Conservation (phyloP, 2,113 vertebrate species). For the Astatotilapia flaviijosephi region DNA sequence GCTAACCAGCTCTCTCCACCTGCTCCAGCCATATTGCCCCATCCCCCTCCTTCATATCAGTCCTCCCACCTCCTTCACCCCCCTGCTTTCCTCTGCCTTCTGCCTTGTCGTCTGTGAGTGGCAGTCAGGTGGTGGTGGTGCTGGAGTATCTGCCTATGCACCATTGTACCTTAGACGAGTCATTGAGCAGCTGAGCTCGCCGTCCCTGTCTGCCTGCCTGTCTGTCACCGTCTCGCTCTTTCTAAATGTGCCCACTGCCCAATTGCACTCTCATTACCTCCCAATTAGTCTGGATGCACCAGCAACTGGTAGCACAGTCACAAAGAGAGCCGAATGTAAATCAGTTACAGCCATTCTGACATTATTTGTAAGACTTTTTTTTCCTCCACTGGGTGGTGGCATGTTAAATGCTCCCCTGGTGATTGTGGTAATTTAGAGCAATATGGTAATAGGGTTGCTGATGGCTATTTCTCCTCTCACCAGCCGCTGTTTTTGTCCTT, state of each 20-base stretch:
- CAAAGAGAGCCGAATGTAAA: constrained; percentile 55
- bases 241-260: constrained; percentile 17
- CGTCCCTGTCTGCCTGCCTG: background rate
- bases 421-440: constrained; percentile 64
- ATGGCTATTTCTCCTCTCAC: constrained; percentile 49
- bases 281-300: constrained; percentile 57
- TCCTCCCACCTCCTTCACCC: background rate
- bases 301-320: constrained; percentile 53
- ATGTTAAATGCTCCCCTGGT: constrained; percentile 63
- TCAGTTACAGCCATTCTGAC: constrained; percentile 47
- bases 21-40: constrained; percentile 39
- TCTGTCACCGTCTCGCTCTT: background rate
- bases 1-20: constrained; percentile 35
- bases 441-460: constrained; percentile 62
- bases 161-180: constrained; percentile 1
- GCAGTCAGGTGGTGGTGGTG: constrained; percentile 38
- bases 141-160: background rate
- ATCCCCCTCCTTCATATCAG: constrained; percentile 32
- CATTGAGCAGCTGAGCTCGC: constrained; percentile 32
- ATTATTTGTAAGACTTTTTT: constrained; percentile 35
- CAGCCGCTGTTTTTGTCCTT: constrained; percentile 44
- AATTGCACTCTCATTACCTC: constrained; percentile 59
- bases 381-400: constrained; percentile 40
- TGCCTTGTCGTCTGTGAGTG: constrained; percentile 24
- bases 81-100: background rate